A percentile compares a stretch with the other conserved stretches of the same genome.
Conservation (phyloP, 1,140 invertebrate genomes). For the Pentalonia nigronervosa region DNA sequence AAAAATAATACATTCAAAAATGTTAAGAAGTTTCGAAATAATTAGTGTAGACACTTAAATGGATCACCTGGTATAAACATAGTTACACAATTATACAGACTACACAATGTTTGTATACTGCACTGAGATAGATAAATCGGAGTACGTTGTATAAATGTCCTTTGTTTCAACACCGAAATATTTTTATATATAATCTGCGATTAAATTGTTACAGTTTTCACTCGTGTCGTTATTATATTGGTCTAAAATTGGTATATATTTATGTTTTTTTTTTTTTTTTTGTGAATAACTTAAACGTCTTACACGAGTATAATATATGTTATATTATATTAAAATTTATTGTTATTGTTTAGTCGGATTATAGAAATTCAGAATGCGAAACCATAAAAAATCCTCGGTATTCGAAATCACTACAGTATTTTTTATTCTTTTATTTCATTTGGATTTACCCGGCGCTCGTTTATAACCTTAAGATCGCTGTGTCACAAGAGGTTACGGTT, state of each 20-base stretch:
- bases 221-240: background rate
- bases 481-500: background rate
- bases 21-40: too few species aligned
- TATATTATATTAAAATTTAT: background rate
- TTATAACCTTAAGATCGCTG: background rate
- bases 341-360: background rate
- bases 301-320: background rate
- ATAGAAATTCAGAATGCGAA: too few species aligned
- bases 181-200: background rate
- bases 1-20: too few species aligned
- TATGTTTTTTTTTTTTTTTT: too few species aligned
- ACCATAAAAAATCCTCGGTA: background rate
- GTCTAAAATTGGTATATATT: too few species aligned
- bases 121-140: background rate
- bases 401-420: background rate
- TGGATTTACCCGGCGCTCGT: background rate
- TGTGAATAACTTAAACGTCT: background rate
- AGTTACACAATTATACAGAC: background rate
- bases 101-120: background rate
- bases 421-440: background rate
- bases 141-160: background rate
- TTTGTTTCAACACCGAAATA: background rate
- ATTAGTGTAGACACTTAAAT: too few species aligned
- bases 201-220: background rate
- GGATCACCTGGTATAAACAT: background rate